Conservation (phyloP, 2,797 vertebrate species). For the Sebastes ruberrimus region DNA sequence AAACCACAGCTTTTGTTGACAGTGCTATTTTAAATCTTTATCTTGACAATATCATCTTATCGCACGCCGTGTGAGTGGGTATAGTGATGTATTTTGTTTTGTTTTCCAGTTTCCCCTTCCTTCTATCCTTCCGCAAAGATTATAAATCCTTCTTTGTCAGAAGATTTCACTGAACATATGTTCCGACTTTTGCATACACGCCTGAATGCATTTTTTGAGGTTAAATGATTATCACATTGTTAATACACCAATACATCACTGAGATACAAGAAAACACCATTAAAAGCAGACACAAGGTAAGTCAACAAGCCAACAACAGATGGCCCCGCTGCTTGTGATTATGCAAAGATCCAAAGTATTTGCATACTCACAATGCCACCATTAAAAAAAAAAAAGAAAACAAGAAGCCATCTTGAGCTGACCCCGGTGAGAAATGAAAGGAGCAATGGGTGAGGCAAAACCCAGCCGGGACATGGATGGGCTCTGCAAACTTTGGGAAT, state of each 20-base stretch:
- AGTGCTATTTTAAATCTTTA: slow-evolving; percentile 67
- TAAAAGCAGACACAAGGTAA: slow-evolving; percentile 83
- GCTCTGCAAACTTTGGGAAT: slow-evolving; percentile 64
- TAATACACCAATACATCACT: slow-evolving; percentile 82
- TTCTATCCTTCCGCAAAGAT: slow-evolving; percentile 45
- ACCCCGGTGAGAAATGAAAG: slow-evolving; percentile 68
- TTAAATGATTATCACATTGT: slow-evolving; percentile 85
- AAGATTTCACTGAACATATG: slow-evolving; percentile 80
- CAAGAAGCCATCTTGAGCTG: slow-evolving; percentile 67
- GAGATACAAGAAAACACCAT: slow-evolving; percentile 83
- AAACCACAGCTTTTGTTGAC: slow-evolving; percentile 50
- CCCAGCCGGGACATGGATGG: slow-evolving; percentile 53
- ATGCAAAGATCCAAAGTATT: slow-evolving; percentile 83
- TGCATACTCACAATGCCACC: slow-evolving; percentile 74
- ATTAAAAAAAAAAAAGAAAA: slow-evolving; percentile 51
- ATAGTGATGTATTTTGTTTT: slow-evolving; percentile 47
- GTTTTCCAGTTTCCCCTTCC: slow-evolving; percentile 39
- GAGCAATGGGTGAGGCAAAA: slow-evolving; percentile 49
- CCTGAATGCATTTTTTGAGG: slow-evolving; percentile 71
- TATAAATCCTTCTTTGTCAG: slow-evolving; percentile 74
- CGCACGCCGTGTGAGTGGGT: background rate
- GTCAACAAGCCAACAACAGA: slow-evolving; percentile 87
- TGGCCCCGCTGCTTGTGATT: slow-evolving; percentile 85
- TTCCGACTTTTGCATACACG: slow-evolving; percentile 61
- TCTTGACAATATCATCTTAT: slow-evolving; percentile 63